Percentiles rank a stretch among this genome's conserved stretches.
phyloP scores from a whole-genome alignment of 1,140 invertebrate genomes.

The Drosophila kikkawai region DNA sequence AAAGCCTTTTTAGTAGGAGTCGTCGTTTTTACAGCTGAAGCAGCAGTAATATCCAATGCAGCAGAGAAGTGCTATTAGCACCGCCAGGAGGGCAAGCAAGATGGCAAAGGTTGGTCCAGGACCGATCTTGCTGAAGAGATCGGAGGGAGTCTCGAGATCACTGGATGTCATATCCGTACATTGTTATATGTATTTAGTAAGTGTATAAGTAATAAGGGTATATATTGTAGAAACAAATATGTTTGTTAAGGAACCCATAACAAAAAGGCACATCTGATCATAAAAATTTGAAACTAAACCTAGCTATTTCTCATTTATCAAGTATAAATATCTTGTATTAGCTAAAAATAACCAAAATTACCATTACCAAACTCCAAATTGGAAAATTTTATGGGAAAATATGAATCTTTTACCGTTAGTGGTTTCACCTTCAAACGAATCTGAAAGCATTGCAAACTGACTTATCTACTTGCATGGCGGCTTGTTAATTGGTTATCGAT shows the following conservation, averaged over 20 bases:
- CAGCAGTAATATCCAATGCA: slow-evolving; percentile 29
- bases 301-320: background rate
- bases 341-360: background rate
- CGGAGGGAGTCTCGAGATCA: too few relatives aligned
- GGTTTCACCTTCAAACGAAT: slow-evolving; percentile 62
- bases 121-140: background rate
- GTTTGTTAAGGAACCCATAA: background rate
- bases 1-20: background rate
- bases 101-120: background rate
- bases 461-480: slow-evolving; percentile 31
- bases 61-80: background rate
- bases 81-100: background rate
- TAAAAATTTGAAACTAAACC: background rate
- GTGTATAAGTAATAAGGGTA: background rate
- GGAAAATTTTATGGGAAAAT: background rate
- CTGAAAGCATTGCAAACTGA: slow-evolving; percentile 72
- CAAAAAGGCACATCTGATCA: background rate
- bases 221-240: background rate
- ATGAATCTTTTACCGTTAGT: background rate
- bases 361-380: background rate
- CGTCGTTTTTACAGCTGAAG: background rate
- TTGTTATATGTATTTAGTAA: background rate
- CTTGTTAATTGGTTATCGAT: slow-evolving; percentile 71
- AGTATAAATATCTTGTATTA: background rate
- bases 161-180: background rate